A percentile compares a stretch with the other conserved stretches of the same genome.
These are phyloP conservation scores for Chroicocephalus ridibundus DNA, from an alignment of 2,113 vertebrate species.

Conservation along the genomic window DNA sequence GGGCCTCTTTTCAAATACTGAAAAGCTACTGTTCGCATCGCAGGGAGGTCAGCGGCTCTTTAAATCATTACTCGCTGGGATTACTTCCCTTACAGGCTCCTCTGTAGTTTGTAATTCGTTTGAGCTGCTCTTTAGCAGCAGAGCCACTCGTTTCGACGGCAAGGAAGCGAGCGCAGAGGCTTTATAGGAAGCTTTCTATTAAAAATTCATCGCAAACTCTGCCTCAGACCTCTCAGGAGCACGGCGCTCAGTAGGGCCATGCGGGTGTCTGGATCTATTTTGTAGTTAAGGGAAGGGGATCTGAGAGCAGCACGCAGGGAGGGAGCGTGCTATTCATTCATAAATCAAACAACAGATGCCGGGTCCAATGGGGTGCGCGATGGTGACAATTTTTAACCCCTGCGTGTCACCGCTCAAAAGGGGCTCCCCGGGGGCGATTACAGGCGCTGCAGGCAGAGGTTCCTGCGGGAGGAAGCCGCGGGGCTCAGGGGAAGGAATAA, in stretches of 20 bases:
- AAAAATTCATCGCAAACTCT: constrained; percentile 60
- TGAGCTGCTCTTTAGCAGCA: constrained; percentile 38
- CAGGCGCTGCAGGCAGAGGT: background rate
- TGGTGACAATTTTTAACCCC: constrained; percentile 47
- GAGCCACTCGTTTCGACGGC: background rate
- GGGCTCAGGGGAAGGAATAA: background rate
- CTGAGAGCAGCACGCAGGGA: constrained; percentile 44
- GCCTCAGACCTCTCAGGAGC: constrained; percentile 41
- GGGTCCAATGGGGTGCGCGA: background rate
- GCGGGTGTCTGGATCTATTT: constrained; percentile 51
- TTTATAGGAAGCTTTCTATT: constrained; percentile 69
- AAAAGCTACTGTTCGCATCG: background rate
- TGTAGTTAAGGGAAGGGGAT: constrained; percentile 42
- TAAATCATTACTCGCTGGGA: constrained; percentile 28
- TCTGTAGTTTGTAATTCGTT: constrained; percentile 49
- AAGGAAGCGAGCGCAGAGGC: background rate
- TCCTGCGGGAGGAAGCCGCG: background rate
- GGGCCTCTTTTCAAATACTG: background rate
- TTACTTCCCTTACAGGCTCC: constrained; percentile 3
- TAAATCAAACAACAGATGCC: constrained; percentile 42
- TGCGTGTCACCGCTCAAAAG: background rate
- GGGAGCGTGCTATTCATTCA: constrained; percentile 47
- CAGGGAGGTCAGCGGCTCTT: constrained; percentile 44
- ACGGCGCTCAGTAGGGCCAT: background rate
- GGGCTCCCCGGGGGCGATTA: background rate